Base-by-base conservation (phyloP, 1,140 invertebrate species). In the Branchinecta lynchi region DNA sequence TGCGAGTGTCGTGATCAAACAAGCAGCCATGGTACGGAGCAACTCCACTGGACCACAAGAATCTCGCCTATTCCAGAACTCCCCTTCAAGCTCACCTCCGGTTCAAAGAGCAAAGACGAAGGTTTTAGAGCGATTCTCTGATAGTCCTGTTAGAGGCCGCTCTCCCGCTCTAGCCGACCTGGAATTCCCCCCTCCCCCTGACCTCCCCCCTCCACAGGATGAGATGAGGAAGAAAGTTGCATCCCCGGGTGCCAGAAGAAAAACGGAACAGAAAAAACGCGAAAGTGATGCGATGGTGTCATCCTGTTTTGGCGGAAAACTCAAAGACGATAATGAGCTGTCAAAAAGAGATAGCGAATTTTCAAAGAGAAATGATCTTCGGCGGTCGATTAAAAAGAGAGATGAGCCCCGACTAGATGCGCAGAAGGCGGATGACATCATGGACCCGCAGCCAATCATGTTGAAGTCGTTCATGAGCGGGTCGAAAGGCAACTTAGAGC, bases 111-210 rank as follows among this genome's bases (percentile, higher is more conserved):
- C 51, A 6, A 60, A 60, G 17, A 60, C 51, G 12, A 60, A 60
- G 17, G 51, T 20, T 2, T 20, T 60, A 60, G 51, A 60, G 12
- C 12, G 51, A 20, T 60, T 60, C 51, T 15, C 51, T 1, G 17
- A 60, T 60, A 60, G 51, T 20, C 51, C 51, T 3, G 6, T 6
- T 12, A 2, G 51, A 60, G 51, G 51, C 17, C 12, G 51, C 12
- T 60, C 86, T 73, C 82, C 85, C 15, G 84, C 81, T 10, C 77
- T 89, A 51, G 88, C 89, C 7, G 89, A 92, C 77, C 78, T 92
- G 6, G 90, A 92, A 75, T 92, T 92, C 79, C 88, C 88, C 5
- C 90, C 90, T 7, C 89, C 89, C 0, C 89, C 90, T 0, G 82
- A 85, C 0, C 84, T 89, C 76, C 74, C 74, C n/a, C 74, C 75